Evolutionary conservation across 2,113 vertebrate species (phyloP), one percentile per base, ranked within the genome.

Genomic region (Sphaerodactylus townsendi): DNA sequence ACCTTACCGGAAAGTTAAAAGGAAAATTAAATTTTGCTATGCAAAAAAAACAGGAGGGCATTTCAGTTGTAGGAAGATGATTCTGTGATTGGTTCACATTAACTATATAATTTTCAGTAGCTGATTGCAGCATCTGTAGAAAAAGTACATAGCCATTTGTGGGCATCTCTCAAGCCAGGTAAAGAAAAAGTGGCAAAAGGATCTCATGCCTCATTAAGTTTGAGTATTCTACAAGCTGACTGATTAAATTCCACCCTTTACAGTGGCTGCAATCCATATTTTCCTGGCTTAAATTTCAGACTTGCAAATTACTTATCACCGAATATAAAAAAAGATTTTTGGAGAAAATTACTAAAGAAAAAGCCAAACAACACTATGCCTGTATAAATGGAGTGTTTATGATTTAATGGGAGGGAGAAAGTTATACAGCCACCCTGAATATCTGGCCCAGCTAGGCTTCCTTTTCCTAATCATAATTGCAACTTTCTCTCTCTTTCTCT

Each of bases 121-220:
- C 23, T 13, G 1, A 48, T 88, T 79, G 59, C 41, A 84, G 23
- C 37, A 59, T 68, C 2, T 0, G 71, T 65, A 89, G 56, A 65
- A 81, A 86, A 93, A 92, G 75, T 65, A 87, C 37, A 1, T 30
- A 77, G 65, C n/a, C 28, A 72, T 85, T 89, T 85, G 46, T 82
- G 62, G 39, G 19, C 8, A 7, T 75, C 50, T 84, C 33, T 88
- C 79, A 74, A 48, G 44, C 25, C 39, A 62, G 73, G 72, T 76
- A 10, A 83, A 30, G 53, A 76, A 80, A 87, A 82, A 65, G 81
- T 35, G 30, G 3, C 37, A 88, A 81, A 84, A 88, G 0, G 2
- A 50, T 56, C 28, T 66, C 71, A 37, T 62, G 39, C 25, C 77
- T 88, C 77, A 89, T 84, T 72, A 80, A 89, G 76, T 39, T 56